Percentiles rank a stretch among this genome's conserved stretches.
Conservation (phyloP, 2,113 vertebrate species). For the Heptranchias perlo region DNA sequence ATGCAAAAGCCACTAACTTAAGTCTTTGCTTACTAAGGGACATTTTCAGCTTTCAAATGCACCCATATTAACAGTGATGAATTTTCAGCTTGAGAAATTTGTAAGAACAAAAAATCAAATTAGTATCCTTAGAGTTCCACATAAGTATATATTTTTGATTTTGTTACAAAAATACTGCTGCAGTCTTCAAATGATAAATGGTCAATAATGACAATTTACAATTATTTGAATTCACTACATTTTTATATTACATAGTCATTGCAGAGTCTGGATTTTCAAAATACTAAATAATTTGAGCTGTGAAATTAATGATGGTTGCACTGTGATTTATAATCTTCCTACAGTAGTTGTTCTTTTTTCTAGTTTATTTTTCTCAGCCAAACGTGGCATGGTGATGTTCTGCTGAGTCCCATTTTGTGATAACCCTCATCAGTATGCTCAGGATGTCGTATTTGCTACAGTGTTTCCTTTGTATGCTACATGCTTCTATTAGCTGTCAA, state of each 20-base stretch:
- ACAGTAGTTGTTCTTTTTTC: not conserved
- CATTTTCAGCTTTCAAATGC: not conserved
- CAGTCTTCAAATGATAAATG: not conserved
- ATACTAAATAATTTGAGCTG: not conserved
- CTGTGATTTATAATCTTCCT: not conserved
- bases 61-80: not conserved
- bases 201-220: not conserved
- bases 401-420: not conserved
- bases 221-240: not conserved
- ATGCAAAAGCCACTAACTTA: not conserved
- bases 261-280: not conserved
- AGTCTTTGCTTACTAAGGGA: not conserved
- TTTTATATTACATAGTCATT: not conserved
- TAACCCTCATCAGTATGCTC: conserved; percentile 11
- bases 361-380: not conserved
- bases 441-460: not conserved
- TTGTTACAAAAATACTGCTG: not conserved
- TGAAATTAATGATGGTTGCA: not conserved
- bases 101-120: not conserved
- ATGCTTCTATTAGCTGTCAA: conserved; percentile 29
- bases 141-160: not conserved
- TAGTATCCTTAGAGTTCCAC: not conserved
- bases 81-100: not conserved
- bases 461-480: conserved; percentile 26
- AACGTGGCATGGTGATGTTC: not conserved